A percentile compares a stretch with the other conserved stretches of the same genome.
These are phyloP conservation scores for Tragelaphus strepsiceros DNA, from an alignment of 2,113 vertebrate genomes.

Conservation along the genomic window DNA sequence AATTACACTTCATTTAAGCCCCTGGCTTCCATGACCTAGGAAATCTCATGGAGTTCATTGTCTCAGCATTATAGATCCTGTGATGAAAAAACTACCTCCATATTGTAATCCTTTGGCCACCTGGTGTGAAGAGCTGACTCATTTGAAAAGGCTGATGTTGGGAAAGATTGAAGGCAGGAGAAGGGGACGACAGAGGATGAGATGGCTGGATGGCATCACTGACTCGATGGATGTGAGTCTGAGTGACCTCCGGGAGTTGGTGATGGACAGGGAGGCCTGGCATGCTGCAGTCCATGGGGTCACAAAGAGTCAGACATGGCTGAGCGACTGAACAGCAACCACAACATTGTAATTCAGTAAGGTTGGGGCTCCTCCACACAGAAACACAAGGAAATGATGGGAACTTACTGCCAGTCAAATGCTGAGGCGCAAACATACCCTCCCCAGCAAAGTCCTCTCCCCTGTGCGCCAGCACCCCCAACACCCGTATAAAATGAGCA, in stretches of 20 bases:
- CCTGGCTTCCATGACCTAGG: neutral
- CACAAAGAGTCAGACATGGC: neutral
- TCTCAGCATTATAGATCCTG: neutral
- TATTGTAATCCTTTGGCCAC: neutral
- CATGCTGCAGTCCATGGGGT: neutral
- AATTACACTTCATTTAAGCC: neutral
- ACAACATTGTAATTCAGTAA: neutral
- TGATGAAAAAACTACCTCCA: neutral
- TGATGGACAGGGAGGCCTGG: neutral
- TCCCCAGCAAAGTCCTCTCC: neutral
- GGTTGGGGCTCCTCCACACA: neutral
- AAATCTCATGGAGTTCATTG: neutral
- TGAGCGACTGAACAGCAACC: neutral
- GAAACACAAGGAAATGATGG: neutral
- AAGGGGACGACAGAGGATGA: neutral
- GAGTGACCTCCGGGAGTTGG: neutral
- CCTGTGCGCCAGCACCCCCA: neutral
- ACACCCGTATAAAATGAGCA: neutral
- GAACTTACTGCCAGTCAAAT: neutral
- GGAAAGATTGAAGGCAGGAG: neutral
- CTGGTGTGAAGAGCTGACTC: neutral
- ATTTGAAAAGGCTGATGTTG: neutral
- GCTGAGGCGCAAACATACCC: neutral
- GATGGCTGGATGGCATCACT: neutral
- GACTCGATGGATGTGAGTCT: rapidly evolving